Conservation (phyloP, 2,888 invertebrate genomes). For the Megastigmus dorsalis region DNA sequence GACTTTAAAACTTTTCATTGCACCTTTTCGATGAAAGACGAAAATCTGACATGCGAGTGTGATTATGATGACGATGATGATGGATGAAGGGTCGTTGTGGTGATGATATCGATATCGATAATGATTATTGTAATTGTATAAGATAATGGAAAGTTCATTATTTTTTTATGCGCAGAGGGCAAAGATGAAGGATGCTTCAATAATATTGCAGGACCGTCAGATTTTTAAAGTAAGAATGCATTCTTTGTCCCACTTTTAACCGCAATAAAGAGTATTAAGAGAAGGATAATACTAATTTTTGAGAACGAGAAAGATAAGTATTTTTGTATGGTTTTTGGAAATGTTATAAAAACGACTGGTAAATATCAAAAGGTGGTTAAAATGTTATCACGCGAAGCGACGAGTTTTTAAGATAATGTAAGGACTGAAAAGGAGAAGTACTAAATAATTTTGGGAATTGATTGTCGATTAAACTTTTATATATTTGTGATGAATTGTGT, state of each 20-base stretch:
- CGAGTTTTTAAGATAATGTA: slow-evolving; percentile 14
- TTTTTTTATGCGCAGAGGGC: slow-evolving; percentile 22
- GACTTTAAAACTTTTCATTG: slow-evolving; percentile 4
- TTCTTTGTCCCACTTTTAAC: slow-evolving; percentile 23
- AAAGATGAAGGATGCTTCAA: neutral
- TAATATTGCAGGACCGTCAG: neutral
- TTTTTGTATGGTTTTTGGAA: slow-evolving; percentile 46
- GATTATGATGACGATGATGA: neutral
- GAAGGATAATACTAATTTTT: slow-evolving; percentile 1
- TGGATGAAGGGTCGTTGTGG: too few species aligned
- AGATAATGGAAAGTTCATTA: slow-evolving; percentile 8
- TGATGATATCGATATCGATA: neutral
- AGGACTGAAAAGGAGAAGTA: slow-evolving; percentile 33
- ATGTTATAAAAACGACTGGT: slow-evolving; percentile 10
- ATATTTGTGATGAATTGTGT: slow-evolving; percentile 32
- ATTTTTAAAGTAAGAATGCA: neutral
- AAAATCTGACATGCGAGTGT: neutral
- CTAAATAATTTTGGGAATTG: slow-evolving; percentile 26
- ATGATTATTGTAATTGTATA: neutral
- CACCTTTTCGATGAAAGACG: neutral
- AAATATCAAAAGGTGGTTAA: neutral
- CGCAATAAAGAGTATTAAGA: slow-evolving; percentile 26
- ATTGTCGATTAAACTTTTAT: slow-evolving; percentile 35
- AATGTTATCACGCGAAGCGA: slow-evolving; percentile 1
- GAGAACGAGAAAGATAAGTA: slow-evolving; percentile 36